A percentile compares a stretch with the other conserved stretches of the same genome.
Conservation (phyloP, 2,888 invertebrate species). For the Leptopterna dolabrata region DNA sequence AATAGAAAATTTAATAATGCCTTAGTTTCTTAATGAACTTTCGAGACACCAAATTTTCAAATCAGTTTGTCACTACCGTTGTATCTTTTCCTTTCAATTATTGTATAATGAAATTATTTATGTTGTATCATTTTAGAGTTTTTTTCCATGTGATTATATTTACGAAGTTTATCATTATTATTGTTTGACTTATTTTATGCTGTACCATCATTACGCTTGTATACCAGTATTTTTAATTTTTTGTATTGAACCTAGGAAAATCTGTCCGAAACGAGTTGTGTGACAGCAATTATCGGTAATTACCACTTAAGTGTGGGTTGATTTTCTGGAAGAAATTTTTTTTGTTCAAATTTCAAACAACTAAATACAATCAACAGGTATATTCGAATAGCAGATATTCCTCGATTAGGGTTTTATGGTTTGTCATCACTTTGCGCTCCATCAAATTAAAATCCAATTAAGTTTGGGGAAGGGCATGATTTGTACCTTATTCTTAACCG, state of each 20-base stretch:
- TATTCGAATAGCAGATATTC: no score
- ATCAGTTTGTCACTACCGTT: background rate
- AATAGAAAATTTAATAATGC: background rate
- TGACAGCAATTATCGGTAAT: background rate
- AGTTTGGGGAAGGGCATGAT: no score
- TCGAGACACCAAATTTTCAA: background rate
- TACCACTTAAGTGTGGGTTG: background rate
- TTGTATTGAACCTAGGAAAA: background rate
- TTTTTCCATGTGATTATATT: background rate
- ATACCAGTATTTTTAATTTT: slow-evolving; percentile 36
- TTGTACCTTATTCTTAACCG: no score
- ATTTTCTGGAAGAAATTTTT: background rate
- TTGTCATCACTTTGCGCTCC: no score
- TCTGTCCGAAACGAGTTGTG: background rate
- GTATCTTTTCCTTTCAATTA: background rate
- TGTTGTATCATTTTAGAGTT: background rate
- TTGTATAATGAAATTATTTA: background rate
- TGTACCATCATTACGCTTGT: slow-evolving; percentile 39
- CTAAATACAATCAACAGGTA: no score
- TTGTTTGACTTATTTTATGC: slow-evolving; percentile 33
- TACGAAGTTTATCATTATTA: background rate
- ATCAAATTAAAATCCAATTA: no score
- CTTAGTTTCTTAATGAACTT: background rate
- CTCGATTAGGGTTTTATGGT: no score
- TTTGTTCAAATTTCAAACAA: no score